phyloP scores from a whole-genome alignment of 1,140 invertebrate genomes.

The Lepeophtheirus salmonis region DNA sequence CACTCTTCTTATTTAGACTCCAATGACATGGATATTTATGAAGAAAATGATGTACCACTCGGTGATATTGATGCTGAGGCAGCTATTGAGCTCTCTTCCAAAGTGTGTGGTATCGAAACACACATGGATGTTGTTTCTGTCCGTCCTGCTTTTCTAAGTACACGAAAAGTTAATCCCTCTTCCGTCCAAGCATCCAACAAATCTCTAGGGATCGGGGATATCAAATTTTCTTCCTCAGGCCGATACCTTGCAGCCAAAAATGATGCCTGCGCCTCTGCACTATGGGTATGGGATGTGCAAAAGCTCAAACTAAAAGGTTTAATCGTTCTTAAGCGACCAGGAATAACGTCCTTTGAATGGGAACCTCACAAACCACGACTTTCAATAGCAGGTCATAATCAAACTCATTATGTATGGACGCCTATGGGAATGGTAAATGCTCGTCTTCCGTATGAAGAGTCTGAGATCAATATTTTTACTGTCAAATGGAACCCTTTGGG shows the following conservation, averaged over 20 bases:
- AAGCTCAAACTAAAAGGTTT: background rate
- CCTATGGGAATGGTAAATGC: background rate
- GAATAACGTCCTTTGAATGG: background rate
- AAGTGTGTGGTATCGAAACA: background rate
- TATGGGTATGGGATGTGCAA: background rate
- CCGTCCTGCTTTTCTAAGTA: background rate
- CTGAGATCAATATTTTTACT: background rate
- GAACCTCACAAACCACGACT: background rate
- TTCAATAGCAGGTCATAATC: background rate
- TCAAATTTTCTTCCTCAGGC: background rate
- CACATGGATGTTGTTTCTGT: background rate
- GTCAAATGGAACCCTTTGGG: background rate
- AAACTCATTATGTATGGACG: background rate
- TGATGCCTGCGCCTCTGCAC: background rate
- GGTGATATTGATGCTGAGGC: background rate
- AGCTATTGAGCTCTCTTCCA: background rate
- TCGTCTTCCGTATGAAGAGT: background rate
- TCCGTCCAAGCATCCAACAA: background rate
- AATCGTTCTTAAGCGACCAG: background rate
- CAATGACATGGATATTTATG: background rate
- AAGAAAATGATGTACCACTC: background rate
- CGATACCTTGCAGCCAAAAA: background rate
- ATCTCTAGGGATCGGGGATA: background rate
- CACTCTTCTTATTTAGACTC: background rate
- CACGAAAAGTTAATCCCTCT: background rate